Conservation (phyloP, 2,113 vertebrate species). For the Procavia capensis region DNA sequence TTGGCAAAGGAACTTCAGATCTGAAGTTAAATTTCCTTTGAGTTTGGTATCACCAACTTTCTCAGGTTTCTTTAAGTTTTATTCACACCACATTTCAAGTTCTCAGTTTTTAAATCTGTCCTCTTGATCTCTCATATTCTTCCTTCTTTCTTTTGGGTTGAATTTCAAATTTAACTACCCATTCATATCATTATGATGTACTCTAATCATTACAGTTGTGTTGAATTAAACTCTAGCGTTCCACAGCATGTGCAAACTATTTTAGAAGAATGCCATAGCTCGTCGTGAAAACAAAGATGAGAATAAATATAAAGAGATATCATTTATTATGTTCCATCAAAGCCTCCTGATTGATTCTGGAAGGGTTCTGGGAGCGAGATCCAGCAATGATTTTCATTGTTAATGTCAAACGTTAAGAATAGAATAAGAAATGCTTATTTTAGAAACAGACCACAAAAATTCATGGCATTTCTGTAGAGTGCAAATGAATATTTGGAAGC, state of each 20-base stretch:
- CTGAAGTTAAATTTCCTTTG: neutral
- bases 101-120: neutral
- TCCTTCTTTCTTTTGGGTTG: neutral
- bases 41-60: neutral
- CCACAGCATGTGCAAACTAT: neutral
- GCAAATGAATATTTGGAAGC: neutral
- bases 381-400: neutral
- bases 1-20: too few species aligned
- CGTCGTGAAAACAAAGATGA: neutral
- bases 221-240: neutral
- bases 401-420: neutral
- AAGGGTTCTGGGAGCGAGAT: neutral
- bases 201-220: neutral
- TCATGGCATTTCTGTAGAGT: neutral
- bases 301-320: slow-evolving; percentile 21
- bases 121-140: neutral
- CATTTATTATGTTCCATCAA: neutral
- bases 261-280: neutral
- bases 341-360: neutral
- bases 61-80: neutral
- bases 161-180: neutral
- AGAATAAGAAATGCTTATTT: slow-evolving; percentile 51
- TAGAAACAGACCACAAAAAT: neutral
- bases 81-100: neutral
- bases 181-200: neutral